Evolutionary conservation across 1,140 invertebrate genomes (phyloP), one percentile per base, ranked within the genome.

Genomic region (Glomeris maerens): DNA sequence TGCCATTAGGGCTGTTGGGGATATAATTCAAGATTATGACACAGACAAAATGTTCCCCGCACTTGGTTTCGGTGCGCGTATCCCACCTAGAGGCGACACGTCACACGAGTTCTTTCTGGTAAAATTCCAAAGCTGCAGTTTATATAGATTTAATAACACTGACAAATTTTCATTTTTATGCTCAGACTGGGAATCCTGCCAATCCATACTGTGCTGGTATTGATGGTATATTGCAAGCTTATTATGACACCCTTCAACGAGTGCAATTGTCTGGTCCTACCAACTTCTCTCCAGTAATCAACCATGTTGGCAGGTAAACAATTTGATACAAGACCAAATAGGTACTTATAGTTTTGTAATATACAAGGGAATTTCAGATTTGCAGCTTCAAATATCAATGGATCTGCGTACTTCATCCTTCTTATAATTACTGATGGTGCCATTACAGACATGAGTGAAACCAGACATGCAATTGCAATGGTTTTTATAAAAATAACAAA

Each of bases 1-100:
- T 10, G 74, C 75, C n/a, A 70, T 79, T 3, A 59, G 62, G 46
- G 62, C 74, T 52, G 73, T 78, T 25, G 75, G 74, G 21, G 65
- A 72, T 42, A 76, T 77, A 48, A 72, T 78, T 47, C 68, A 76
- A 56, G 73, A 76, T 59, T 78, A 78, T 58, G 62, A 64, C 58
- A 17, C 56, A 23, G 71, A 73, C 52, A 74, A 77, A 57, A 54
- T 69, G 61, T 76, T 75, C 60, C 73, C 74, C 39, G 73, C 72
- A 3, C 63, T 75, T n/a, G 74, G 74, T 23, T 77, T 77, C 65
- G 74, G 75, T 49, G 75, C 74, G 1, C 57, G 68, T 49, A 53
- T 76, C 28, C 75, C 75, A 20, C 70, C 70, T 27, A 55, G 65
- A 58, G 64, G 65, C 26, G 29, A 57, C 54, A 65, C 72, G 5